phyloP scores from a whole-genome alignment of 2,888 invertebrate genomes.

The Aphidoletes aphidimyza region DNA sequence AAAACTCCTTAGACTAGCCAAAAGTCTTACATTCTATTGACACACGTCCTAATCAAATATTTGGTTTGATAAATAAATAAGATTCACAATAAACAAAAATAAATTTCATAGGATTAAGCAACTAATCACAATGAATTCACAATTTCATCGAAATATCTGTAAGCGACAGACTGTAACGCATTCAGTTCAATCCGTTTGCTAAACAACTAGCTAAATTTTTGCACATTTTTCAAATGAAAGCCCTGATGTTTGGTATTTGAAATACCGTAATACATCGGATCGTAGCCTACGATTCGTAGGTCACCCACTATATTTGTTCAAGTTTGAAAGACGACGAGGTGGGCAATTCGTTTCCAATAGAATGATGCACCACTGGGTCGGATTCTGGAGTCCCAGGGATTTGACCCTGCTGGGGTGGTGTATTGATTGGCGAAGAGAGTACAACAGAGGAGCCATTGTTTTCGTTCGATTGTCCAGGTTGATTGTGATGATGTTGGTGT shows the following conservation, averaged over 20 bases:
- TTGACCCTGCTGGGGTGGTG: constrained; percentile 34
- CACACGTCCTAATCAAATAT: neutral
- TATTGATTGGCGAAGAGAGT: neutral
- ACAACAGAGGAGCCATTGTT: constrained; percentile 6
- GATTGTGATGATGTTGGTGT: constrained; percentile 51
- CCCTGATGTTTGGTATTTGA: neutral
- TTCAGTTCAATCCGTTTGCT: too few relatives aligned
- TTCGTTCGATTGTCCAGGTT: neutral
- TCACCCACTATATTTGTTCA: constrained; percentile 63
- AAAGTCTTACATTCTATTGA: neutral
- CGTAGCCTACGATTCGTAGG: neutral
- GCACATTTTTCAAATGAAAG: neutral
- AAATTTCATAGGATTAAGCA: too few relatives aligned
- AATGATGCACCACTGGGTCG: constrained; percentile 62
- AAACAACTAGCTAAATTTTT: too few relatives aligned
- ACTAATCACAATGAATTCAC: too few relatives aligned
- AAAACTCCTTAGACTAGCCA: neutral
- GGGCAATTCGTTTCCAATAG: constrained; percentile 65
- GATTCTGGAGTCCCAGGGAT: constrained; percentile 56
- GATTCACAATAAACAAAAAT: too few relatives aligned
- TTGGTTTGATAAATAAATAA: too few relatives aligned
- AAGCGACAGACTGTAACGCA: too few relatives aligned
- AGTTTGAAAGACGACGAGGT: constrained; percentile 65
- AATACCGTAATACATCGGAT: neutral
- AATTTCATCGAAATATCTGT: too few relatives aligned